phyloP scores from a whole-genome alignment of 2,113 vertebrate genomes.

The Xyliphius kryptos region DNA sequence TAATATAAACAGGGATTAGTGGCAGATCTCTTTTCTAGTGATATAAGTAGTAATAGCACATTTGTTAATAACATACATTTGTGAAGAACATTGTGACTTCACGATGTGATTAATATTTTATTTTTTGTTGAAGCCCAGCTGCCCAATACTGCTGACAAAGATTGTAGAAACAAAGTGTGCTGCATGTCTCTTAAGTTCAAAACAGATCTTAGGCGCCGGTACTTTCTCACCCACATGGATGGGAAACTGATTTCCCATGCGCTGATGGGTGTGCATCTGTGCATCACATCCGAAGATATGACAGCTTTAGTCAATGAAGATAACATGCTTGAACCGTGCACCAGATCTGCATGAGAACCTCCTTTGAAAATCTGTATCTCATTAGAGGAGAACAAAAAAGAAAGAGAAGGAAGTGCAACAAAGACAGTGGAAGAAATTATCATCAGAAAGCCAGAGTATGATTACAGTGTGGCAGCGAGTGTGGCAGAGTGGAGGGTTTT shows the following conservation, averaged over 20 bases:
- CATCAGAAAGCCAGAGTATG: conserved; percentile 58
- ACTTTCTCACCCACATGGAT: neutral
- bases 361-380: conserved; percentile 9
- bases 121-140: no score
- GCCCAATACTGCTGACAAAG: no score
- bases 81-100: no score
- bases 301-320: neutral
- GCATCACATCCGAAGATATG: neutral
- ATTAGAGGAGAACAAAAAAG: conserved; percentile 16
- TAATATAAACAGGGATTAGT: no score
- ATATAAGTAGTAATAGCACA: no score
- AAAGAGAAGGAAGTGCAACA: conserved; percentile 36
- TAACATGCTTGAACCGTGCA: neutral
- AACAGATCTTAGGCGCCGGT: no score
- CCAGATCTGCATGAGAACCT: conserved; percentile 13
- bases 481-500: conserved; percentile 49
- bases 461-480: conserved; percentile 56
- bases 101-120: no score
- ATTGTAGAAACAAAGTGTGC: no score
- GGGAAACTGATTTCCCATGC: no score
- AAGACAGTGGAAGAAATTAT: conserved; percentile 57
- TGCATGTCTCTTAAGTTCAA: no score
- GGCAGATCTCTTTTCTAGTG: no score
- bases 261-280: neutral
- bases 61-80: no score